Evolutionary conservation across 2,888 invertebrate species (phyloP), one percentile per base, ranked within the genome.

Genomic region (Xanthia togata): DNA sequence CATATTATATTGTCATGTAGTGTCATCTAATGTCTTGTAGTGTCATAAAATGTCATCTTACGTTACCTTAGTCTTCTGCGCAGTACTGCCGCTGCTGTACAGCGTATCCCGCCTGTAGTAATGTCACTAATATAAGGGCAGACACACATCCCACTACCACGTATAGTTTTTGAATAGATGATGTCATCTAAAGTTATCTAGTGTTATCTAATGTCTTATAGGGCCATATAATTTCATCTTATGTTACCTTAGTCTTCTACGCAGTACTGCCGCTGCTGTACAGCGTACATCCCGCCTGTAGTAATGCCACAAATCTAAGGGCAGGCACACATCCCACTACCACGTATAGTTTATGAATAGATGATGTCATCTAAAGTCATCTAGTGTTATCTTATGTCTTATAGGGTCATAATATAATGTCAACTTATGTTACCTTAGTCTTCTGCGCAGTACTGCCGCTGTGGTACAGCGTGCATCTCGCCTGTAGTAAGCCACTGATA

Each of bases 21-120:
- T 31, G 31, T 31, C 31, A 31, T 31, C 14, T 57, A 26, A 17
- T 26, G 14, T 26, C 17, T 3, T 57, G 0, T 59, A 17, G 3
- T 59, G 26, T 26, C 31, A 31, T 31, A 4, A 41, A 9, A 9
- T 41, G 9, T 41, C 9, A 14, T 41, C 0, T 26, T 20, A 26
- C 35, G 26, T n/a, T 53, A 73, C 76, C 79, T 78, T 76, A 6
- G 87, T 87, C 26, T 82, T 86, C 0, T 75, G 79, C 4, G 87
- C 31, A 31, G 31, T 31, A 31, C 31, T 31, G 31, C 31, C 31
- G 31, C 31, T 31, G 31, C 97, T 97, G 93, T 98, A 98, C 67
- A 99, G 97, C 3, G 98, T 99, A 98, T 71, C 97, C 97, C 0
- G 98, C 99, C 95, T 99, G 99, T 68, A 99, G 96, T 20, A 99